Evolutionary conservation across 2,113 vertebrate species (phyloP), one percentile per base, ranked within the genome.

Genomic region (Erythrocercus mccallii): DNA sequence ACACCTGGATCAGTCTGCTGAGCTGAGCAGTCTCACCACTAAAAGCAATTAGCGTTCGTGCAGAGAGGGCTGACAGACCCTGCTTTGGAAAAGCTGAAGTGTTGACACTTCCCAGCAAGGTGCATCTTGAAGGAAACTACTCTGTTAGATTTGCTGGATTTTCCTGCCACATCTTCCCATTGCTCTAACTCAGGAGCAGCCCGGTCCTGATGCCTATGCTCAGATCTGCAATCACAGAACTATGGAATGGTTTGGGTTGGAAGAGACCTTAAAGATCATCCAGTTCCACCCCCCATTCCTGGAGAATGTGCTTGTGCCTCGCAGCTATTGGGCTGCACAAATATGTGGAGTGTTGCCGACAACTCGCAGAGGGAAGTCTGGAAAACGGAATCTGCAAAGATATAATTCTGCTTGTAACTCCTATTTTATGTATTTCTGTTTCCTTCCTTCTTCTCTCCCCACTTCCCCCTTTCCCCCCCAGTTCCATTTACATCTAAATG

Each of bases 401-500:
- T 72, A 88, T 56, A 92, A 74, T 71, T 90, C 82, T 78, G 56
- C 86, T 71, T 64, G 56, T 62, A 81, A 4, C 58, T 91, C 74
- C 58, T 60, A 70, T 60, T 96, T 91, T 94, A 78, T 53, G 74
- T 77, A 37, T 94, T 93, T 89, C 61, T 73, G 71, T 68, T 95
- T 95, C 93, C 85, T 93, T 95, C 93, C 85, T 83, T 51, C 30
- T 82, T 58, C 47, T 54, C 12, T 15, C 17, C 14, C 9, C 1
- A 0, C 27, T 58, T 28, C 37, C 86, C 15, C n/a, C 37, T 8
- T 3, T 24, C 10, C 5, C 20, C 21, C 7, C 27, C 16, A 8
- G 5, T 65, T 45, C 44, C 51, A 88, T 92, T 94, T 92, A 58
- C 90, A 93, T 93, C 76, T 95, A 90, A 95, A 92, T 60, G 77